phyloP scores from a whole-genome alignment of 2,888 invertebrate genomes.

The Ectemnius cavifrons region DNA sequence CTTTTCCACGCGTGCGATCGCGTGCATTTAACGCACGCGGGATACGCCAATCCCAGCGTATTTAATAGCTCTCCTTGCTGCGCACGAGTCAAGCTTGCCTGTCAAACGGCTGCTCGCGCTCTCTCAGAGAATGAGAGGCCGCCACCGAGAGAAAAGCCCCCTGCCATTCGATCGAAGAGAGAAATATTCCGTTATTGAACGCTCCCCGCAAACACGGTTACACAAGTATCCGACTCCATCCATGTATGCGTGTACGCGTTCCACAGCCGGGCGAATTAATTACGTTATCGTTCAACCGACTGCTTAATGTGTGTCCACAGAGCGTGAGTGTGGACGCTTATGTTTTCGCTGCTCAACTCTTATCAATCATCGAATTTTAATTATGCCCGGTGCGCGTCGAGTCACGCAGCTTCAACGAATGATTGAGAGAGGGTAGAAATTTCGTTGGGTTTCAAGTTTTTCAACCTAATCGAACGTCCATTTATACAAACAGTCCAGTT shows the following conservation, averaged over 20 bases:
- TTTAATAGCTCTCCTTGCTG: neutral
- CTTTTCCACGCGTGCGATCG: neutral
- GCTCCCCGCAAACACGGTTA: no score
- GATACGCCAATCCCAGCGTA: neutral
- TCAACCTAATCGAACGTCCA: neutral
- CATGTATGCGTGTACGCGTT: slow-evolving; percentile 7
- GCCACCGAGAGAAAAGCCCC: neutral
- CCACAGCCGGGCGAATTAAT: slow-evolving; percentile 40
- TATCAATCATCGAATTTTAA: slow-evolving; percentile 45
- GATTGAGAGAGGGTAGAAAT: neutral
- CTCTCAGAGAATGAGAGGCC: slow-evolving; percentile 11
- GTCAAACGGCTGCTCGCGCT: slow-evolving; percentile 23
- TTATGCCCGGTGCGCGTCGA: slow-evolving; percentile 2
- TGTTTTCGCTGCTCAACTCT: slow-evolving; percentile 35
- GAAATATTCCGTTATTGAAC: slow-evolving; percentile 41
- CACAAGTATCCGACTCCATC: no score
- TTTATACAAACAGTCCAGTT: neutral
- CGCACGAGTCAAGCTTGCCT: slow-evolving; percentile 8
- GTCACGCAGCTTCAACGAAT: neutral
- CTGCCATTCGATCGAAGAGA: slow-evolving; percentile 14
- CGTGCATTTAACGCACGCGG: slow-evolving; percentile 7
- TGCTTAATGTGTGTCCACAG: slow-evolving; percentile 12
- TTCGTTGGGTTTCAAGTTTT: neutral
- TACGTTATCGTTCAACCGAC: slow-evolving; percentile 38
- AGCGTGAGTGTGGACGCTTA: slow-evolving; percentile 1